A percentile compares a stretch with the other conserved stretches of the same genome.
Evolutionary conservation across 2,888 invertebrate species (phyloP).

Genomic region (Salticus scenicus): DNA sequence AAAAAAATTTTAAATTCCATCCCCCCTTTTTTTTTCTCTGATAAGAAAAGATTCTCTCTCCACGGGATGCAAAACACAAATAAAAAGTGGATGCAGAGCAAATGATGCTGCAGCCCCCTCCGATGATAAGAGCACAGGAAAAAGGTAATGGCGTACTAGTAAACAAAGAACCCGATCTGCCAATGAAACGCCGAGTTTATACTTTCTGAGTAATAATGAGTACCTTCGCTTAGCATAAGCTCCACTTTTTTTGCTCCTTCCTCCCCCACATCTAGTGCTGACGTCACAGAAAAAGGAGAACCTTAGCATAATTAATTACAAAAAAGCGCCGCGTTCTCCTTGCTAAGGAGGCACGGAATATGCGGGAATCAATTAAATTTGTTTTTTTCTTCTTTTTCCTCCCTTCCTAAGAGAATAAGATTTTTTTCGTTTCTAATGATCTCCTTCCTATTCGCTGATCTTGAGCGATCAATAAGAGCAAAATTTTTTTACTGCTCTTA

Average conservation of each 20-base stretch:
- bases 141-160: conserved; percentile 63
- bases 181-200: conserved; percentile 67
- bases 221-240: conserved; percentile 65
- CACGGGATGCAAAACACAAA: conserved; percentile 23
- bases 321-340: conserved; percentile 52
- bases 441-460: conserved; percentile 62
- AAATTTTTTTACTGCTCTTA: conserved; percentile 25
- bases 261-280: conserved; percentile 16
- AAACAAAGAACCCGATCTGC: conserved; percentile 67
- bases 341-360: conserved; percentile 62
- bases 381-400: conserved; percentile 27
- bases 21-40: conserved; percentile 22
- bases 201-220: conserved; percentile 66
- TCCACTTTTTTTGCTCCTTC: conserved; percentile 30
- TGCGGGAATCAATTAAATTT: conserved; percentile 67
- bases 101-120: conserved; percentile 57
- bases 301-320: conserved; percentile 70
- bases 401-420: conserved; percentile 44
- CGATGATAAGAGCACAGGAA: conserved; percentile 52
- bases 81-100: conserved; percentile 42
- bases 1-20: conserved; percentile 24
- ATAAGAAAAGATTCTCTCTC: conserved; percentile 53
- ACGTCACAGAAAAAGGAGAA: conserved; percentile 56
- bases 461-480: conserved; percentile 50
- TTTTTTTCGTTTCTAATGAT: conserved; percentile 46